These are phyloP conservation scores for Sebastes schlegelii DNA, from an alignment of 2,113 vertebrate species.

Conservation along the genomic window DNA sequence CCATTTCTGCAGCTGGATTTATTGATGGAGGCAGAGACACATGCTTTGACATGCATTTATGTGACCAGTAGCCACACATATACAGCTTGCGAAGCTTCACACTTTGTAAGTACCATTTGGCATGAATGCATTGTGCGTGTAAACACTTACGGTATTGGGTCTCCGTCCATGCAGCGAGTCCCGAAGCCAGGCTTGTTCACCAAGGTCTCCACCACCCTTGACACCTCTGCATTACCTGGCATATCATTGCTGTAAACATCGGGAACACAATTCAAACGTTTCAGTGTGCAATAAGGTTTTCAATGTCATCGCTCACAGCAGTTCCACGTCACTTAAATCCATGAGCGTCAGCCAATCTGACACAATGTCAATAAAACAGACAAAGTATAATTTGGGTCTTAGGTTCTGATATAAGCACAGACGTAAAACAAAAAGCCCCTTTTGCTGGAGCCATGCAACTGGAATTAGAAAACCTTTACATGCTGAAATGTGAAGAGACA, in stretches of 20 bases:
- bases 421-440: neutral
- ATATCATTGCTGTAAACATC: slow-evolving; percentile 87
- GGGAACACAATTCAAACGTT: neutral
- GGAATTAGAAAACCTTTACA: neutral
- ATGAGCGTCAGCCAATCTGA: neutral
- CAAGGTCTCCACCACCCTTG: slow-evolving; percentile 87
- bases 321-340: slow-evolving; percentile 9
- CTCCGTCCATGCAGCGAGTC: slow-evolving; percentile 92
- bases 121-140: neutral
- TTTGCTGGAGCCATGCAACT: neutral
- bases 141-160: slow-evolving; percentile 91
- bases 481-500: slow-evolving; percentile 6
- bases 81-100: slow-evolving; percentile 14
- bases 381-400: neutral
- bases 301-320: slow-evolving; percentile 4
- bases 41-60: neutral
- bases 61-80: neutral
- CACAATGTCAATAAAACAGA: slow-evolving; percentile 33
- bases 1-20: neutral
- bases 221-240: slow-evolving; percentile 84
- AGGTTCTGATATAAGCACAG: neutral
- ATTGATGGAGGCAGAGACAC: neutral
- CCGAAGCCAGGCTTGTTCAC: slow-evolving; percentile 92
- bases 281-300: slow-evolving; percentile 17
- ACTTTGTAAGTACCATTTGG: neutral